Conservation (phyloP, 2,888 invertebrate genomes). For the Podotricha telesiphe region DNA sequence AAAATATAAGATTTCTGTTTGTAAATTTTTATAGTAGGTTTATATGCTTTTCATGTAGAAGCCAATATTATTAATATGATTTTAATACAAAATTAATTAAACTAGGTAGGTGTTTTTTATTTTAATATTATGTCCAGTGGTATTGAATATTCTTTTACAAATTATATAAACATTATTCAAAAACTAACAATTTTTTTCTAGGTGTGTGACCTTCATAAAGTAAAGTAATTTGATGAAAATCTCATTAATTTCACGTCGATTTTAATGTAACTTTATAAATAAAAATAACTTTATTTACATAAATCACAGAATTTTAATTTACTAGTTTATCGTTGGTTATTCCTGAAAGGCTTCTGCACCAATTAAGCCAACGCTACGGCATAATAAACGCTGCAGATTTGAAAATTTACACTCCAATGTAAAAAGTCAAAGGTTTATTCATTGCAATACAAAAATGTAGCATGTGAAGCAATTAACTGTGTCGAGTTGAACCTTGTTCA, state of each 20-base stretch:
- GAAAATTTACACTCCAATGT: slow-evolving; percentile 32
- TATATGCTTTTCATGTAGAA: too few species aligned
- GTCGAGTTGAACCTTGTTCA: slow-evolving; percentile 17
- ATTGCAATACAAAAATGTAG: slow-evolving; percentile 19
- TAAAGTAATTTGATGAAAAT: slow-evolving; percentile 4
- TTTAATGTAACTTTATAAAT: slow-evolving; percentile 11
- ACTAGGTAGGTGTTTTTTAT: too few species aligned
- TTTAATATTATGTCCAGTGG: too few species aligned
- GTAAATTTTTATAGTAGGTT: too few species aligned
- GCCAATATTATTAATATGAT: too few species aligned
- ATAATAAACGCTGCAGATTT: slow-evolving; percentile 27
- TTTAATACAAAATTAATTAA: too few species aligned
- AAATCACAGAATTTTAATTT: slow-evolving; percentile 20
- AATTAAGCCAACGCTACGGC: slow-evolving; percentile 26
- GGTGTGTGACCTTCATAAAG: not conserved
- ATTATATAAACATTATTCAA: too few species aligned
- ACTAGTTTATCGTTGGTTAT: slow-evolving; percentile 9
- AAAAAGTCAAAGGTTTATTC: slow-evolving; percentile 28
- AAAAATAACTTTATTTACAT: slow-evolving; percentile 9
- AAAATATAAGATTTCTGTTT: too few species aligned
- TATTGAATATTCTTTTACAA: too few species aligned
- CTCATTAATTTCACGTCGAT: not conserved
- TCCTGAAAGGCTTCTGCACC: slow-evolving; percentile 25
- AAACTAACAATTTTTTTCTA: not conserved
- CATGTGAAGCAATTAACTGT: slow-evolving; percentile 34